Conservation (phyloP, 2,797 vertebrate genomes). For the Anabas testudineus region DNA sequence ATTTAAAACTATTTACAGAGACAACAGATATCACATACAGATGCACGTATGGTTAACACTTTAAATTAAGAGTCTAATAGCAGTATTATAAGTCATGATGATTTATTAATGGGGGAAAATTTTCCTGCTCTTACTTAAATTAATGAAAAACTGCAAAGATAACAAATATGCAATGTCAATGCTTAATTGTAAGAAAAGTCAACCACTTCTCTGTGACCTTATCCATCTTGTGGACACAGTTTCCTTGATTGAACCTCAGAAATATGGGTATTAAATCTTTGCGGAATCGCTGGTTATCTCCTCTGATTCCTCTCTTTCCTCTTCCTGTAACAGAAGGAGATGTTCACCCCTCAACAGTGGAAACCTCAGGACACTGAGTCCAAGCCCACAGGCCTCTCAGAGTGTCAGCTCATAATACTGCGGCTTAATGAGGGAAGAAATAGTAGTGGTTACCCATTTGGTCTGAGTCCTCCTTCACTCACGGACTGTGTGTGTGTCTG, state of each 20-base stretch:
- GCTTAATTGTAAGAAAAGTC: slow-evolving; percentile 20
- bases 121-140: neutral
- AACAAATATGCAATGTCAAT: slow-evolving; percentile 30
- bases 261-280: slow-evolving; percentile 51
- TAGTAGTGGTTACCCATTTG: slow-evolving; percentile 68
- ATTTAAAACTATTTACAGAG: neutral
- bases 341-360: slow-evolving; percentile 37
- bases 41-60: neutral
- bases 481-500: slow-evolving; percentile 32
- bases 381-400: slow-evolving; percentile 65
- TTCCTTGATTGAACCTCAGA: slow-evolving; percentile 59
- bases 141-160: slow-evolving; percentile 8
- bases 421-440: slow-evolving; percentile 76
- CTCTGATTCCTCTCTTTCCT: slow-evolving; percentile 47
- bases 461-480: slow-evolving; percentile 55
- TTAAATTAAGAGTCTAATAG: neutral
- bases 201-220: slow-evolving; percentile 35
- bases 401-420: slow-evolving; percentile 69
- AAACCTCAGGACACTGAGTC: slow-evolving; percentile 64
- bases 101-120: slow-evolving; percentile 11
- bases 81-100: neutral
- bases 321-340: slow-evolving; percentile 63
- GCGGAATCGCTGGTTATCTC: slow-evolving; percentile 47
- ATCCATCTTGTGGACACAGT: slow-evolving; percentile 44
- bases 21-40: neutral